Base-by-base conservation (phyloP, 2,113 vertebrate genomes). In the Poicephalus gulielmi region DNA sequence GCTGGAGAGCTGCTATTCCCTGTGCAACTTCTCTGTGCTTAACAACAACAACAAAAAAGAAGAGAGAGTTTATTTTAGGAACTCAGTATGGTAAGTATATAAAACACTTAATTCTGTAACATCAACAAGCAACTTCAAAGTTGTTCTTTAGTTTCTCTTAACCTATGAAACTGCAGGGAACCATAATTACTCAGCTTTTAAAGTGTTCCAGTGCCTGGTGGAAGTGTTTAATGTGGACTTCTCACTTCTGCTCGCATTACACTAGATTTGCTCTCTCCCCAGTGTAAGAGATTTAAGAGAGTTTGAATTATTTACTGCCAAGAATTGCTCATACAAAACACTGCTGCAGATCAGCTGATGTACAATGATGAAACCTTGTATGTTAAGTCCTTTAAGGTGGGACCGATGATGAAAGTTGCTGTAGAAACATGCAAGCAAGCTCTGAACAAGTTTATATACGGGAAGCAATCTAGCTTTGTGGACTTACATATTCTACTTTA, bases 101-200 rank as follows among this genome's bases (percentile, higher is more conserved):
- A 94, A 94, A 94, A 84, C 73, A 63, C 95, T 93, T 90, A 92
- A 78, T 84, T 73, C 47, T 64, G 52, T 95, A 88, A 84, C 89
- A 92, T 90, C 92, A 94, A 81, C 83, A 81, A 86, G 95, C 39
- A 86, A 76, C 86, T 92, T 91, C 92, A 95, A 95, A 96, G 94
- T 84, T 71, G 55, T 83, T 88, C 85, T 92, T 83, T 43, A 92
- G 85, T 90, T 96, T 94, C 83, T 81, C 80, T 83, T 88, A 92
- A 94, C 88, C 90, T 96, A 49, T 86, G 90, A 96, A 96, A 92
- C 75, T 79, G 53, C 1, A 0, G 68, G 68, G 90, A 92, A 74
- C 93, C 82, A 55, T 96, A 88, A 94, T 94, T 94, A 83, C 85
- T 95, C 78, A 80, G 66, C 92, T 94, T 91, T 68, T 88, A 86